phyloP scores from a whole-genome alignment of 2,113 vertebrate genomes.

The Ondatra zibethicus region DNA sequence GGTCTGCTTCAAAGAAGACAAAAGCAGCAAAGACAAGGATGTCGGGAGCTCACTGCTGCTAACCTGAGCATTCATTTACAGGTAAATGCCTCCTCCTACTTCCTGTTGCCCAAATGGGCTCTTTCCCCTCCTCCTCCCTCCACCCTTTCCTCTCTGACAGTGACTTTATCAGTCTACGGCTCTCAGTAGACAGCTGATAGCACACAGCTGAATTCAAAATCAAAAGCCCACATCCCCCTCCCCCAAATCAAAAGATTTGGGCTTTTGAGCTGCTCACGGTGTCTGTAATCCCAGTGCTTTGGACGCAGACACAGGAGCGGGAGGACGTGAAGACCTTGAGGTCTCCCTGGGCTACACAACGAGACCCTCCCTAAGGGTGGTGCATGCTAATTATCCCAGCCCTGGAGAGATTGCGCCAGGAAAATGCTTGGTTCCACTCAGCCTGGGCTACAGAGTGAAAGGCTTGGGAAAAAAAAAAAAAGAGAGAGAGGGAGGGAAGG shows the following conservation, averaged over 20 bases:
- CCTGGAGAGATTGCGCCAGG: background rate
- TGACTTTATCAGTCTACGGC: background rate
- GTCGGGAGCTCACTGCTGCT: background rate
- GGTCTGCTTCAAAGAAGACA: background rate
- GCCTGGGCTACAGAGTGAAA: background rate
- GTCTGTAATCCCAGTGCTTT: background rate
- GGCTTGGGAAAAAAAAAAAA: background rate
- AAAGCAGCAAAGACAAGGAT: rapidly evolving
- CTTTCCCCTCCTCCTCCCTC: constrained; percentile 29
- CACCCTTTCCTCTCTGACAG: background rate
- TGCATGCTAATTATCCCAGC: background rate
- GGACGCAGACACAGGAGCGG: background rate
- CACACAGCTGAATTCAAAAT: background rate
- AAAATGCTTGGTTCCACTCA: background rate
- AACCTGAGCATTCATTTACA: constrained; percentile 70
- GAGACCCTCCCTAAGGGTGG: background rate
- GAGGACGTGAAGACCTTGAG: background rate
- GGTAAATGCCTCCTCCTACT: constrained; percentile 73
- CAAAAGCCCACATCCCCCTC: background rate
- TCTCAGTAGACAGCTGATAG: background rate
- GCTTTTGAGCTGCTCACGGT: too few species aligned
- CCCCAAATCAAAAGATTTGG: background rate
- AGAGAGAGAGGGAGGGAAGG: background rate
- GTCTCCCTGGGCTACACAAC: background rate
- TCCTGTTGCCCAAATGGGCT: constrained; percentile 55